Base-by-base conservation (phyloP, 2,797 vertebrate genomes). In the Phrynocephalus vlangalii region DNA sequence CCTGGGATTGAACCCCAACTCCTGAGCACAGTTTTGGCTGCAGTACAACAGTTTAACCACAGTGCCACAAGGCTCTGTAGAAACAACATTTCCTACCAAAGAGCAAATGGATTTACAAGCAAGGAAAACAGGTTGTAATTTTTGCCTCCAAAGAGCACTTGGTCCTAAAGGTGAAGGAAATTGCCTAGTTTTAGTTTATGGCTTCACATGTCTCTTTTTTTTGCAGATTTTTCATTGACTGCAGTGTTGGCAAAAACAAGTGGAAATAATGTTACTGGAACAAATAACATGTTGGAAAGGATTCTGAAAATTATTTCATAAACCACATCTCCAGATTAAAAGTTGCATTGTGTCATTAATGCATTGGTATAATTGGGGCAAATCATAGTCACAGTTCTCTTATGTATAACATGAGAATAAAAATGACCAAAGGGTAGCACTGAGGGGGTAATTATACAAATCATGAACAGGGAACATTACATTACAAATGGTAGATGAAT, bases 201-300 rank as follows among this genome's bases (percentile, higher is more conserved):
- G 20, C 1, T 3, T 28, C 33, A 33, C 68, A 0, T 0, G 88
- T 81, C 83, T 63, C 18, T n/a, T 77, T 13, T 86, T 20, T 92
- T 91, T 90, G 87, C 73, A 90, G 92, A 93, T 16, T 86, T 52
- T 30, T 72, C 28, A 56, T 33, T 56, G 68, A 72, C 4, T 6
- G n/a, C 16, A 72, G 18, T 15, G 52, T 83, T 83, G 82, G 48
- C 82, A 83, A 83, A 72, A 72, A 83, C 28, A 72, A 83, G 18
- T 83, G 68, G 67, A 83, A 83, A 71, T 83, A 52, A 18, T 72
- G 30, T 56, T 56, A 71, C 52, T 72, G 50, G 82, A 72, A 83
- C 48, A 72, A 72, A 71, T 72, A 72, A 71, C 71, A 83, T 30
- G 15, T 83, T 30, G 48, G n/a, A 83, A 72, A 83, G n/a, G 38